Percentiles rank a stretch among this genome's conserved stretches.
These are phyloP conservation scores for Poeciliopsis turrubarensis DNA, from an alignment of 2,113 vertebrate species.

Conservation along the genomic window DNA sequence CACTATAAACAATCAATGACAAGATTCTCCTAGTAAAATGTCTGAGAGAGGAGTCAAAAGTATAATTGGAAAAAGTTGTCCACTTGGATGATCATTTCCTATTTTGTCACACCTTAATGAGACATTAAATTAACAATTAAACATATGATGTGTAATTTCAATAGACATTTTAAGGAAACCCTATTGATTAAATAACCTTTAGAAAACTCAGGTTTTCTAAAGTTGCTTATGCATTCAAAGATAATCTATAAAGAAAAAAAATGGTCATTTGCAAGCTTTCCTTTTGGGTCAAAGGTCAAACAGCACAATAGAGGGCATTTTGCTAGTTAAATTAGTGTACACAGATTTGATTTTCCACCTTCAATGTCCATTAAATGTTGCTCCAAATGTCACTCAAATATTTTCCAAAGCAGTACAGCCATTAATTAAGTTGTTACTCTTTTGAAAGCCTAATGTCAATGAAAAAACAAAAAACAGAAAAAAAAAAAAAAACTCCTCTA, in stretches of 20 bases:
- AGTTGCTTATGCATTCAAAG: no score
- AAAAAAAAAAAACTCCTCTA: no score
- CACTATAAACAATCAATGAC: no score
- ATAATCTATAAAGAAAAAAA: neutral
- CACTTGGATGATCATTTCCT: no score
- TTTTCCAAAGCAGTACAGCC: neutral
- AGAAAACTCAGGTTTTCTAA: neutral
- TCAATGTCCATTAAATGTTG: neutral
- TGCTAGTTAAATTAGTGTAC: neutral
- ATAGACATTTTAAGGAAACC: neutral
- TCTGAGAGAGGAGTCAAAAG: no score
- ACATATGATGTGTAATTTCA: no score
- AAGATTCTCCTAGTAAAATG: no score
- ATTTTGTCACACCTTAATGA: no score
- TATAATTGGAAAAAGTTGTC: no score
- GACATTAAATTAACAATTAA: no score
- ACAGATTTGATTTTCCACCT: neutral
- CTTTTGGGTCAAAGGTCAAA: constrained; percentile 12
- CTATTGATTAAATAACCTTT: neutral
- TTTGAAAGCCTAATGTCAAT: neutral
- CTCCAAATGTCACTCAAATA: neutral
- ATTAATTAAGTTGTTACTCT: neutral
- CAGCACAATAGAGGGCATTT: neutral
- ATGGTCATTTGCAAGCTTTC: neutral
- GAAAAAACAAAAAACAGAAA: neutral